Evolutionary conservation across 2,797 vertebrate species (phyloP).

Genomic region (Sparidentex hasta): DNA sequence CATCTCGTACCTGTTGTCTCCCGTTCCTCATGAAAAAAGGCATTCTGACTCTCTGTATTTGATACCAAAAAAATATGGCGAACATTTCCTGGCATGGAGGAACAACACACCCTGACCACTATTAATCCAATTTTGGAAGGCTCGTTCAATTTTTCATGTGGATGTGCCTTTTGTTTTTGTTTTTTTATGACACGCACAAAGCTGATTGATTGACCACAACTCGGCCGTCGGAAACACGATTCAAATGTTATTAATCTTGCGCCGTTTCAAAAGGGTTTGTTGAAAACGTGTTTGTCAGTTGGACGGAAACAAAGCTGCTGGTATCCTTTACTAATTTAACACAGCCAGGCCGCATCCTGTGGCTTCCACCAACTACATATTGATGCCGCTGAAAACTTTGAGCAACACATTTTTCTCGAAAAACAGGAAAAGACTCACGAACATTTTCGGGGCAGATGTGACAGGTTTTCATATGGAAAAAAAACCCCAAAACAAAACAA

Average conservation of each 20-base stretch:
- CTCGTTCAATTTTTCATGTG: constrained; percentile 23
- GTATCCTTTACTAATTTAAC: constrained; percentile 55
- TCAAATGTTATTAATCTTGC: constrained; percentile 40
- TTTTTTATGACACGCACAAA: constrained; percentile 17
- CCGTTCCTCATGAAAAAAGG: background rate
- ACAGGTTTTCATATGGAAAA: constrained; percentile 40
- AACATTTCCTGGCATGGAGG: background rate
- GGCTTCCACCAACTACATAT: constrained; percentile 22
- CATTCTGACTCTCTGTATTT: constrained; percentile 1
- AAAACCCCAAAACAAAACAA: background rate
- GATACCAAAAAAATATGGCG: background rate
- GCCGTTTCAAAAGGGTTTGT: constrained; percentile 41
- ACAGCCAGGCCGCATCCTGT: constrained; percentile 34
- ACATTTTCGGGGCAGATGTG: constrained; percentile 32
- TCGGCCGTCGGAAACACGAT: constrained; percentile 7
- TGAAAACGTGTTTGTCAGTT: constrained; percentile 56
- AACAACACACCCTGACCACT: constrained; percentile 22
- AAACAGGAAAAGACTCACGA: constrained; percentile 28
- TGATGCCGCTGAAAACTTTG: constrained; percentile 36
- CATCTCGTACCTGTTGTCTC: constrained; percentile 2
- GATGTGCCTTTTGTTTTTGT: background rate
- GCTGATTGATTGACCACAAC: constrained; percentile 37
- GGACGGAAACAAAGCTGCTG: constrained; percentile 50
- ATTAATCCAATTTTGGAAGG: constrained; percentile 21
- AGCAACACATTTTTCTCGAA: constrained; percentile 21